These are phyloP conservation scores for Salvelinus alpinus DNA, from an alignment of 2,113 vertebrate genomes.

Conservation along the genomic window DNA sequence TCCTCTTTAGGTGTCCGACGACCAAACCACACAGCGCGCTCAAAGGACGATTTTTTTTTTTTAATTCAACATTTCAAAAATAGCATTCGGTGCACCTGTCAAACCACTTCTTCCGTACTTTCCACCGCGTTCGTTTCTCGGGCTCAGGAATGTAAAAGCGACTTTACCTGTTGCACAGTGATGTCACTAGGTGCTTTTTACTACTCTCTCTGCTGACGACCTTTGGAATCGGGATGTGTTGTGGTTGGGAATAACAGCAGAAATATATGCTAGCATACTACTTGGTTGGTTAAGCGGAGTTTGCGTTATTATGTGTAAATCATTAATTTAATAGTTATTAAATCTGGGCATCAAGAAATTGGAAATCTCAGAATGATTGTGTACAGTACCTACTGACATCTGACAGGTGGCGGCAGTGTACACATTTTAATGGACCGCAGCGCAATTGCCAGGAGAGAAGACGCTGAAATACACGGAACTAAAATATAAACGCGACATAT, in stretches of 20 bases:
- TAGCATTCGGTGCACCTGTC: slow-evolving; percentile 10
- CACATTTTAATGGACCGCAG: too few relatives aligned
- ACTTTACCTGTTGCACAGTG: slow-evolving; percentile 63
- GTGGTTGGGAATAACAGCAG: background rate
- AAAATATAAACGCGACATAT: too few relatives aligned
- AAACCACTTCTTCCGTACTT: slow-evolving; percentile 58
- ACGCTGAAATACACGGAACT: too few relatives aligned
- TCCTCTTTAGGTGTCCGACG: background rate
- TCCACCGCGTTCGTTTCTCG: slow-evolving; percentile 15
- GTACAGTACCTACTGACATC: too few relatives aligned
- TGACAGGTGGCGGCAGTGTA: too few relatives aligned
- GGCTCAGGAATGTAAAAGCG: slow-evolving; percentile 57
- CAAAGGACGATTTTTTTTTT: background rate
- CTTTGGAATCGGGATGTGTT: background rate
- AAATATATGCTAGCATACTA: background rate
- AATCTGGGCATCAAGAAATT: background rate
- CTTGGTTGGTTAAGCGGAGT: background rate
- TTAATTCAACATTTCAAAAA: background rate
- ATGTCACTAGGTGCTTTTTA: slow-evolving; percentile 15
- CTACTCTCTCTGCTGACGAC: background rate
- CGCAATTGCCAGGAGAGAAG: too few relatives aligned
- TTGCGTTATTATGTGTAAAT: background rate
- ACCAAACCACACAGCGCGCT: background rate
- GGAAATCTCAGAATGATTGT: background rate
- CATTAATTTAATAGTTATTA: background rate